Evolutionary conservation across 2,888 invertebrate species (phyloP).

Genomic region (Furcula furcula): DNA sequence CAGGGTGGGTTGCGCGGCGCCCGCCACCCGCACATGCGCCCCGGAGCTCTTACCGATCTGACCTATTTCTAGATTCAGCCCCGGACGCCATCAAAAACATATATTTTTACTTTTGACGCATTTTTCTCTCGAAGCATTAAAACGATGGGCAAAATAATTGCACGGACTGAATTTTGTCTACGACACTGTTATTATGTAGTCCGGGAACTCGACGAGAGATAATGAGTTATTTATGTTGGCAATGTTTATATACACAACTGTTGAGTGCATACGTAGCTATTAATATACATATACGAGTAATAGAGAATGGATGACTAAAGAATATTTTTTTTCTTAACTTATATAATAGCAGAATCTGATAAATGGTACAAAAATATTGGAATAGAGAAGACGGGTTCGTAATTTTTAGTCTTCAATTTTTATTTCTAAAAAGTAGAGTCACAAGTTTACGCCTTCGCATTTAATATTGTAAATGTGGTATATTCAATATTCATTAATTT

Average conservation of each 20-base stretch:
- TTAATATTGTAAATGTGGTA: too few species aligned
- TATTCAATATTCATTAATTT: too few species aligned
- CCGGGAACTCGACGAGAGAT: background rate
- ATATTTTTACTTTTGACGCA: constrained; percentile 9
- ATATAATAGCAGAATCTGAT: too few species aligned
- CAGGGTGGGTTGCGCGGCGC: constrained; percentile 31
- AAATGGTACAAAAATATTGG: too few species aligned
- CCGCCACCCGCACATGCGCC: constrained; percentile 45
- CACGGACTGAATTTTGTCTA: background rate
- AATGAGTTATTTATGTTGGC: constrained; percentile 2
- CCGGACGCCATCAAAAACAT: constrained; percentile 18
- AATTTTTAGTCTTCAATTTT: too few species aligned
- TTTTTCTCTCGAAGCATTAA: constrained; percentile 4
- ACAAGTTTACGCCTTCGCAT: too few species aligned
- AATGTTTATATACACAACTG: constrained; percentile 6
- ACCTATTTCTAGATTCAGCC: constrained; percentile 49
- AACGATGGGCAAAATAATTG: background rate
- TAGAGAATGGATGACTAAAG: too few species aligned
- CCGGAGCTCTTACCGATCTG: constrained; percentile 28
- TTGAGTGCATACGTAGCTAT: too few species aligned
- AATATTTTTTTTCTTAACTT: too few species aligned
- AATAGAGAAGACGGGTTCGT: too few species aligned
- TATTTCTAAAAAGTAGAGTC: too few species aligned
- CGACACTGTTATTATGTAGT: constrained; percentile 8
- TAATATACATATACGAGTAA: background rate